Conservation (phyloP, 2,113 vertebrate species). For the Pangasianodon hypophthalmus region DNA sequence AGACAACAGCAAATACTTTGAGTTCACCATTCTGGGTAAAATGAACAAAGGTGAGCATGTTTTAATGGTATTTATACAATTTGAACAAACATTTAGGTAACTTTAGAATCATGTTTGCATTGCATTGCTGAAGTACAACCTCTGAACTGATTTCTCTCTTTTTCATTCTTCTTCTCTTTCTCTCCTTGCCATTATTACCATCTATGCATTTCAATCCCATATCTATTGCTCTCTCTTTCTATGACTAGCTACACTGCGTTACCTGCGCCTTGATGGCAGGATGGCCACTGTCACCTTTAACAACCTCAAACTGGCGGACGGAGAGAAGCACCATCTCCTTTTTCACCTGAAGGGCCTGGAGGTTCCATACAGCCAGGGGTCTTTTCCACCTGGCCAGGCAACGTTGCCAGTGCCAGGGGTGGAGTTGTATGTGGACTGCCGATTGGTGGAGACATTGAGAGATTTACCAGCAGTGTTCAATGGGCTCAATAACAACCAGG, state of each 20-base stretch:
- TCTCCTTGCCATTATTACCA: not conserved
- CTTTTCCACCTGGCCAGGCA: conserved; percentile 31
- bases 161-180: not conserved
- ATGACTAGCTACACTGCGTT: conserved; percentile 82
- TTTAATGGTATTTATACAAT: not conserved
- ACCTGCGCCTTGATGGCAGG: conserved; percentile 85
- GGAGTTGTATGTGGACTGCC: conserved; percentile 91
- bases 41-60: conserved; percentile 86
- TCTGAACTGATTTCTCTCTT: not conserved
- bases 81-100: not conserved
- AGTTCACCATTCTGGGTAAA: conserved; percentile 90
- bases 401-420: conserved; percentile 63
- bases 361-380: conserved; percentile 62
- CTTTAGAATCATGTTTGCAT: not conserved
- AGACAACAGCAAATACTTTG: conserved; percentile 93
- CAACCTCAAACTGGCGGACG: conserved; percentile 89
- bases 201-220: not conserved
- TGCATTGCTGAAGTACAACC: not conserved
- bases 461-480: conserved; percentile 86
- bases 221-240: not conserved
- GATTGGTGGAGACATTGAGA: conserved; percentile 82
- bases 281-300: conserved; percentile 88
- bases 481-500: conserved; percentile 71
- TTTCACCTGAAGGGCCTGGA: conserved; percentile 86
- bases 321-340: conserved; percentile 85